These are phyloP conservation scores for Poeciliopsis retropinna DNA, from an alignment of 2,113 vertebrate species.

Conservation along the genomic window DNA sequence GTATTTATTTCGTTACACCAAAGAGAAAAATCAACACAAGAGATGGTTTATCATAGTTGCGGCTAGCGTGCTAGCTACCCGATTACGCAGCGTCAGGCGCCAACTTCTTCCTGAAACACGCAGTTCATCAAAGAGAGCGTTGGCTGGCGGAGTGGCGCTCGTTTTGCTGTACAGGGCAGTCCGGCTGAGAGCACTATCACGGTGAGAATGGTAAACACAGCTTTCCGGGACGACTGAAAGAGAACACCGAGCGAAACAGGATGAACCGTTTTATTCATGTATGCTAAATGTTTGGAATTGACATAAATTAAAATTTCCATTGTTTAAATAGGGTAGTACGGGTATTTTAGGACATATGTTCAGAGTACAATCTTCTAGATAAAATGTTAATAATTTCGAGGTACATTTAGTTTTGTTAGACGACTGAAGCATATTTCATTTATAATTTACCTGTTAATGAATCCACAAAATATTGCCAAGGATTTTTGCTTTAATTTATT, in stretches of 20 bases:
- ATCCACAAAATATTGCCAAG: not conserved
- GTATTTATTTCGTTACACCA: not conserved
- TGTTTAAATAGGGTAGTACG: not conserved
- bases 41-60: conserved; percentile 32
- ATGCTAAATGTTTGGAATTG: not conserved
- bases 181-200: not conserved
- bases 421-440: not conserved
- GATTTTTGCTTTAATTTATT: no score
- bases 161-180: conserved; percentile 43
- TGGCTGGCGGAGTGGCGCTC: not conserved
- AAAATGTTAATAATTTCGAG: no score
- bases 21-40: not conserved
- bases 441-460: not conserved
- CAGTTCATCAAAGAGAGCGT: conserved; percentile 28
- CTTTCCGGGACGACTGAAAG: not conserved
- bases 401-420: no score
- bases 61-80: conserved; percentile 54
- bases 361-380: no score
- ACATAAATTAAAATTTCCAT: not conserved
- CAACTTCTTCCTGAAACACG: conserved; percentile 80
- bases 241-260: not conserved
- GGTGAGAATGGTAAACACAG: conserved; percentile 5
- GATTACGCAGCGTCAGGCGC: conserved; percentile 60
- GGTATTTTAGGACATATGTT: no score
- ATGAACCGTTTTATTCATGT: not conserved